A percentile compares a stretch with the other conserved stretches of the same genome.
These are phyloP conservation scores for Scleropages formosus DNA, from an alignment of 2,797 vertebrate species.

Conservation along the genomic window DNA sequence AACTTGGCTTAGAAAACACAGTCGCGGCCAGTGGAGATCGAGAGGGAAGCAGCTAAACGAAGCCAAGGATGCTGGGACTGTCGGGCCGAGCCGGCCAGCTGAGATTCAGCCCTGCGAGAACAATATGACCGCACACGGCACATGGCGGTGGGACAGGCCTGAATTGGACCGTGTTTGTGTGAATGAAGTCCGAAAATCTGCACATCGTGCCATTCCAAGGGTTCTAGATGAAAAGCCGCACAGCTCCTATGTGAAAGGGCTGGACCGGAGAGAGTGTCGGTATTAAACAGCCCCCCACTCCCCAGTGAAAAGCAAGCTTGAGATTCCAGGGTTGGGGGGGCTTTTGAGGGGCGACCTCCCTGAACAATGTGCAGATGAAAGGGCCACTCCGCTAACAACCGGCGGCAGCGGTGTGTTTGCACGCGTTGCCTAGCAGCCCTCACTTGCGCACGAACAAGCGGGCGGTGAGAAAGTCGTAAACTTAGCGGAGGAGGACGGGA, in stretches of 20 bases:
- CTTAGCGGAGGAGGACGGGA: slow-evolving; percentile 21
- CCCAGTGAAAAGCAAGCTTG: slow-evolving; percentile 40
- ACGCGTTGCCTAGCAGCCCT: slow-evolving; percentile 37
- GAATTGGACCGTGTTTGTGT: not conserved
- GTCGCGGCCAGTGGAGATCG: not conserved
- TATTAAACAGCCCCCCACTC: slow-evolving; percentile 20
- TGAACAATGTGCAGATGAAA: slow-evolving; percentile 43
- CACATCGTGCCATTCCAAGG: not conserved
- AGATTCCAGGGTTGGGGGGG: slow-evolving; percentile 50
- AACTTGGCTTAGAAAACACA: not conserved
- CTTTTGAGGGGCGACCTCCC: slow-evolving; percentile 34
- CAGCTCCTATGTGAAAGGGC: slow-evolving; percentile 16
- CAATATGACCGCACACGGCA: not conserved
- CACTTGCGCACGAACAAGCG: slow-evolving; percentile 41
- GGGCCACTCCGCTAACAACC: slow-evolving; percentile 22
- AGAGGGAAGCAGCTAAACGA: not conserved
- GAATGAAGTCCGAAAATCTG: not conserved
- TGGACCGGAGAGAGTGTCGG: slow-evolving; percentile 8
- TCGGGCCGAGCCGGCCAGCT: too few relatives aligned
- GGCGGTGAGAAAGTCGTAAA: slow-evolving; percentile 40
- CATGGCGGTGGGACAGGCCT: not conserved
- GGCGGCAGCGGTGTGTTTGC: slow-evolving; percentile 30
- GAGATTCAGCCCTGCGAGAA: not conserved
- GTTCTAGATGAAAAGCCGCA: not conserved
- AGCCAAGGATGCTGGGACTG: not conserved